A percentile compares a stretch with the other conserved stretches of the same genome.
Conservation (phyloP, 2,888 invertebrate genomes). For the Cheiracanthium punctorium region DNA sequence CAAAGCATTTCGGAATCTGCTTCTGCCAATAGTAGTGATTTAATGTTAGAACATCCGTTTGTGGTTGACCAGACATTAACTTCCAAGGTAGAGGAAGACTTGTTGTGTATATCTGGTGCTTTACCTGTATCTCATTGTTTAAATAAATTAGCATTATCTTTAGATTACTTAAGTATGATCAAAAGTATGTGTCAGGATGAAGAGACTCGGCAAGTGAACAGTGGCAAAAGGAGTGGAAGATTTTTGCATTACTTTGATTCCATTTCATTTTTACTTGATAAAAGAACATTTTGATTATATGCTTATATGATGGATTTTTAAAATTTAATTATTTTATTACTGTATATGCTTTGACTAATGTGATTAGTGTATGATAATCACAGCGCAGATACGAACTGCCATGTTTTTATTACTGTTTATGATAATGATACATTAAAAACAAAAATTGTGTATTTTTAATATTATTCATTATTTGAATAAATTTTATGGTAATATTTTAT, state of each 20-base stretch:
- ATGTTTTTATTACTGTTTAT: no score
- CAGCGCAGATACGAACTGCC: no score
- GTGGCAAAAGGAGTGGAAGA: conserved; percentile 57
- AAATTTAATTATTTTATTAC: no score
- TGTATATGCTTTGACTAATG: no score
- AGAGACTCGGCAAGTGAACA: conserved; percentile 20
- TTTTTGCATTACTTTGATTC: conserved; percentile 71
- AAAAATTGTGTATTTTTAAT: no score
- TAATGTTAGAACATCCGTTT: conserved; percentile 35
- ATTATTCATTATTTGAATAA: no score
- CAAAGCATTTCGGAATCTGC: not conserved
- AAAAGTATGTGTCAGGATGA: conserved; percentile 49
- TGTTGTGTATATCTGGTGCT: conserved; percentile 18
- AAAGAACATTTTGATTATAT: not conserved
- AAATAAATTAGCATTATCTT: conserved; percentile 33
- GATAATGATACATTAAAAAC: no score
- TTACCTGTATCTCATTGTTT: conserved; percentile 24
- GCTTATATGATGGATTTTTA: no score
- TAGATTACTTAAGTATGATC: conserved; percentile 58
- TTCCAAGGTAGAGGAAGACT: conserved; percentile 10
- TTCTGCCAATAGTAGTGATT: not conserved
- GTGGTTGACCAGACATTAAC: not conserved
- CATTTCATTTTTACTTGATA: conserved; percentile 65
- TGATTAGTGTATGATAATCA: no score
- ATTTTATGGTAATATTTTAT: no score